These are phyloP conservation scores for Lamellibrachia luymesi DNA, from an alignment of 1,140 invertebrate species.

Conservation along the genomic window DNA sequence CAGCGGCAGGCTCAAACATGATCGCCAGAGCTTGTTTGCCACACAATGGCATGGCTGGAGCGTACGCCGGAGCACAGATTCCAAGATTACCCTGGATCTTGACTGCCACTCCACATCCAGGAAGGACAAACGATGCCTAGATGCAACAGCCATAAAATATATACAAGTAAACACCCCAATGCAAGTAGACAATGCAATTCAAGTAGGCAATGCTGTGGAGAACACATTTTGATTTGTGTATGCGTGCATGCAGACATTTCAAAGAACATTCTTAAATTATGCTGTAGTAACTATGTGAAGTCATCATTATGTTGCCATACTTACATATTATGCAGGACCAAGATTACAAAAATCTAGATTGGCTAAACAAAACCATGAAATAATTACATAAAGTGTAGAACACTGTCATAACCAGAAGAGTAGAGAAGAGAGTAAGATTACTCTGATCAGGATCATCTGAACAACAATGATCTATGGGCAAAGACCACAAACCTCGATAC, in stretches of 20 bases:
- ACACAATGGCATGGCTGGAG: background rate
- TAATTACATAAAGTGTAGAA: too few relatives aligned
- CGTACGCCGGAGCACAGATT: background rate
- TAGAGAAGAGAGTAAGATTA: too few relatives aligned
- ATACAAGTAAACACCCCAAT: background rate
- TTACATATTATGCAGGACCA: too few relatives aligned
- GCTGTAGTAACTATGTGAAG: too few relatives aligned
- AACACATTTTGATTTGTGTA: background rate
- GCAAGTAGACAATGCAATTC: background rate
- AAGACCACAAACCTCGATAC: too few relatives aligned
- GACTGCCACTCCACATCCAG: background rate
- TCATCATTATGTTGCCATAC: too few relatives aligned
- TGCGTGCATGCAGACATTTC: background rate
- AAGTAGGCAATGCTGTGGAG: background rate
- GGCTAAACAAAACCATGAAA: too few relatives aligned
- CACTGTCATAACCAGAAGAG: too few relatives aligned
- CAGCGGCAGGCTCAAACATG: background rate
- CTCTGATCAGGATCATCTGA: too few relatives aligned
- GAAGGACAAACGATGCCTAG: background rate
- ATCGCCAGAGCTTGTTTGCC: background rate
- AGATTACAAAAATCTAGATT: too few relatives aligned
- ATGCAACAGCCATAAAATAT: background rate
- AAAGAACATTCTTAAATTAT: too few relatives aligned
- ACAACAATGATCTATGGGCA: too few relatives aligned
- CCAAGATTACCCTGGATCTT: background rate